Conservation (phyloP, 1,140 invertebrate species). For the Microplitis demolitor region DNA sequence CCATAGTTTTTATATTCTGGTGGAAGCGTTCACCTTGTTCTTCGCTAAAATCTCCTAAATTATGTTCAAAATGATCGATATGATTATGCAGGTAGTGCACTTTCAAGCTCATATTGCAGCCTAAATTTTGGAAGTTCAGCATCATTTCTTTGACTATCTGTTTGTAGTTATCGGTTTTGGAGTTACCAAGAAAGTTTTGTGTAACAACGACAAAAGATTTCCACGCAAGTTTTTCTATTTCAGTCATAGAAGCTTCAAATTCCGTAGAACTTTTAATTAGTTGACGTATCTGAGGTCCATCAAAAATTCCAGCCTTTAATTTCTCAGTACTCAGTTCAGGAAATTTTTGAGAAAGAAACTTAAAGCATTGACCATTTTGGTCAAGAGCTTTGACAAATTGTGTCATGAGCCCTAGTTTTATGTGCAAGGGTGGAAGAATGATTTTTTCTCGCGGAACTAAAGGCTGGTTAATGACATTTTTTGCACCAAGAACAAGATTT, state of each 20-base stretch:
- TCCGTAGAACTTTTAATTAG: slow-evolving; percentile 26
- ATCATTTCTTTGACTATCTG: slow-evolving; percentile 27
- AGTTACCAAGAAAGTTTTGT: slow-evolving; percentile 19
- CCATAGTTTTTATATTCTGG: slow-evolving; percentile 41
- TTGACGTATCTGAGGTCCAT: slow-evolving; percentile 34
- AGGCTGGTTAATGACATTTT: background rate
- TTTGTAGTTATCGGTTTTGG: slow-evolving; percentile 28
- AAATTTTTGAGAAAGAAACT: slow-evolving; percentile 22
- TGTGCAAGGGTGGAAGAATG: slow-evolving; percentile 2
- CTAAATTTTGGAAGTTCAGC: slow-evolving; percentile 14
- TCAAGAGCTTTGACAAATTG: slow-evolving; percentile 1
- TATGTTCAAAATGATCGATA: slow-evolving; percentile 45
- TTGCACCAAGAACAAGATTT: background rate
- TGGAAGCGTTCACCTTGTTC: slow-evolving; percentile 46
- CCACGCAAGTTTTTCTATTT: slow-evolving; percentile 22
- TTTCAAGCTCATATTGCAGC: slow-evolving; percentile 28
- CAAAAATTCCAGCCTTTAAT: slow-evolving; percentile 38
- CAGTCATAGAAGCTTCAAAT: slow-evolving; percentile 22
- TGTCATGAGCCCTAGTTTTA: background rate
- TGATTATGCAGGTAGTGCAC: slow-evolving; percentile 25
- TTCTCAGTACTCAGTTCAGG: slow-evolving; percentile 29
- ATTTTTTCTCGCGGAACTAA: background rate
- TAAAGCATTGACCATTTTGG: background rate
- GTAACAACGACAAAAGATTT: slow-evolving; percentile 16
- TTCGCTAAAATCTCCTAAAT: slow-evolving; percentile 45